Evolutionary conservation across 2,113 vertebrate species (phyloP), one percentile per base, ranked within the genome.

Genomic region (Steatornis caripensis): DNA sequence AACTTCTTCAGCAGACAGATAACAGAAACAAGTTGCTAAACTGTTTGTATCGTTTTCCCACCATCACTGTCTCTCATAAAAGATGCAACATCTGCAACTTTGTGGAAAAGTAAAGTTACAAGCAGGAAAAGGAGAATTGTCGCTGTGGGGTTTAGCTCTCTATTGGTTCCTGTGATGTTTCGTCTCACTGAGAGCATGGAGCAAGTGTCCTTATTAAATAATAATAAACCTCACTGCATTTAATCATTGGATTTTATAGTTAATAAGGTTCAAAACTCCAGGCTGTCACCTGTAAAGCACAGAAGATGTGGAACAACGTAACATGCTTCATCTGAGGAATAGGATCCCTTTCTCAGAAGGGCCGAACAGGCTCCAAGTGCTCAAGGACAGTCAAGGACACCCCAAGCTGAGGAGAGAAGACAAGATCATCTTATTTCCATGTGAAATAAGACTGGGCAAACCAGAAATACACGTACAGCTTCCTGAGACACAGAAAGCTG

Each of bases 181-280:
- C 64, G 21, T 58, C 87, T 64, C 78, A 32, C 11, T 5, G 27
- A 62, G n/a, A 53, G n/a, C 24, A 37, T 8, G 18, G 58, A 90
- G 48, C 78, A 87, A 84, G 65, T 37, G 58, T 72, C 79, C 90
- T 48, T 69, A 93, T 93, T 87, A 87, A 94, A 88, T 90, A 90
- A 92, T 90, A 90, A 94, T 92, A 80, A 90, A 85, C 69, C 53
- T 45, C 36, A 8, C 74, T 62, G n/a, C 69, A 45, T 81, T 90
- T 81, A 93, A 88, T 90, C 64, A 68, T 21, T 72, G 61, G 86
- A 46, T 66, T 95, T 92, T 92, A 84, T 43, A 87, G 87, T 84
- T 84, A 84, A 94, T 26, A 86, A 86, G 65, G 85, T 60, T 91
- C 43, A 74, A 74, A 89, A 54, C 76, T 70, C 60, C 85, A 82